Conservation (phyloP, 1,140 invertebrate species). For the Ceratoteleas bidentatus region DNA sequence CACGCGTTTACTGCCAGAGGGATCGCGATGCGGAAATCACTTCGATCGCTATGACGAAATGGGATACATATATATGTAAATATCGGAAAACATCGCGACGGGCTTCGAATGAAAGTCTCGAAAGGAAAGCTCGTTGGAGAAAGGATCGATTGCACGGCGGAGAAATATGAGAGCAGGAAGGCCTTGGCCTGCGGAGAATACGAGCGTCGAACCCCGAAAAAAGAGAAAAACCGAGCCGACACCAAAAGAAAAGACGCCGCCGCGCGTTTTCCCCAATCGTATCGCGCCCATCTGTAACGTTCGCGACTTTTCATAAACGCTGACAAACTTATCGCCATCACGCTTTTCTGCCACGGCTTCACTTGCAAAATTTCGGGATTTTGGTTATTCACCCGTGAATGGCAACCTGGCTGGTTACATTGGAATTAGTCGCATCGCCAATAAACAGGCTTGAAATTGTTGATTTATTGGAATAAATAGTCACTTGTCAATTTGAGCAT, state of each 20-base stretch:
- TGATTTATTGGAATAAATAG: too few species aligned
- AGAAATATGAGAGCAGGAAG: slow-evolving; percentile 67
- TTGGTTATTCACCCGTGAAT: too few species aligned
- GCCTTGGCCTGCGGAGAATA: slow-evolving; percentile 56
- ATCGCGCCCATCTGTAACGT: background rate
- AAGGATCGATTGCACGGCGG: slow-evolving; percentile 63
- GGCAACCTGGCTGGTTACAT: too few species aligned
- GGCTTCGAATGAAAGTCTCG: slow-evolving; percentile 65
- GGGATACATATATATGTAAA: slow-evolving; percentile 58
- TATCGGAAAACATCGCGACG: slow-evolving; percentile 61
- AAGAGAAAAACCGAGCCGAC: background rate
- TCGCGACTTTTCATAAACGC: slow-evolving; percentile 4
- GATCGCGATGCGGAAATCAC: slow-evolving; percentile 48
- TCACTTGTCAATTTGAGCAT: too few species aligned
- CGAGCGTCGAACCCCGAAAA: slow-evolving; percentile 45
- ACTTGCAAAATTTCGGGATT: background rate
- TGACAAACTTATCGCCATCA: background rate
- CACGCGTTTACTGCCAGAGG: slow-evolving; percentile 32
- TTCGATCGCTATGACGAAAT: slow-evolving; percentile 51
- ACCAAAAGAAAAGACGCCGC: background rate
- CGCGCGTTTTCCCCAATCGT: background rate
- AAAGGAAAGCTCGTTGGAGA: slow-evolving; percentile 68
- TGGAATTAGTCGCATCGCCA: too few species aligned
- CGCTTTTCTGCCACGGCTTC: background rate
- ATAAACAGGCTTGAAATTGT: too few species aligned